Evolutionary conservation across 2,113 vertebrate species (phyloP).

Genomic region (Egretta garzetta): DNA sequence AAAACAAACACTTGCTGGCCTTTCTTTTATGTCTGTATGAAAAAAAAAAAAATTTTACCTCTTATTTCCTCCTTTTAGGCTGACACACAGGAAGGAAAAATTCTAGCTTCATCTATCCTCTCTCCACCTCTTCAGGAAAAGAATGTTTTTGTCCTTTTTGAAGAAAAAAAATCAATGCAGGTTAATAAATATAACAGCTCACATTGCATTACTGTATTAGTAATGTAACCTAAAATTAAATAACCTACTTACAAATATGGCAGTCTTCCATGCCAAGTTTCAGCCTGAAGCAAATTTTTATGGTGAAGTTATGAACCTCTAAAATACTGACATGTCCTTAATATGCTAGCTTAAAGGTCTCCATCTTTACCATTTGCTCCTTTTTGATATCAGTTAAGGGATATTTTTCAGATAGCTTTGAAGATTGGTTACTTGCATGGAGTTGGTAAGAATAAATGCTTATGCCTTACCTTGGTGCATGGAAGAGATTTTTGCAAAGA

Average conservation of each 20-base stretch:
- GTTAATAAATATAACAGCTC: slow-evolving; percentile 45
- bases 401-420: background rate
- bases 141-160: background rate
- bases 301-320: slow-evolving; percentile 58
- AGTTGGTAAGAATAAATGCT: background rate
- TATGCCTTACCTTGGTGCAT: background rate
- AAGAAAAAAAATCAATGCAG: slow-evolving; percentile 4
- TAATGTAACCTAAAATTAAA: slow-evolving; percentile 47
- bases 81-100: background rate
- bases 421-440: background rate
- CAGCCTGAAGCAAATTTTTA: slow-evolving; percentile 61
- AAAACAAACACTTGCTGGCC: background rate
- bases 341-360: slow-evolving; percentile 48
- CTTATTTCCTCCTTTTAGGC: background rate
- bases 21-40: background rate
- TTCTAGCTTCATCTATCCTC: background rate
- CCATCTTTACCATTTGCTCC: slow-evolving; percentile 46
- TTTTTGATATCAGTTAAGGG: background rate
- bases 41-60: background rate
- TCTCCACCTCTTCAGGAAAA: background rate
- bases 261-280: slow-evolving; percentile 46
- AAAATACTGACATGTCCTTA: slow-evolving; percentile 40
- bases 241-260: slow-evolving; percentile 62
- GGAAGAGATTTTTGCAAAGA: background rate
- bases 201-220: slow-evolving; percentile 19